phyloP scores from a whole-genome alignment of 2,797 vertebrate species.

The Pogoniulus pusillus region DNA sequence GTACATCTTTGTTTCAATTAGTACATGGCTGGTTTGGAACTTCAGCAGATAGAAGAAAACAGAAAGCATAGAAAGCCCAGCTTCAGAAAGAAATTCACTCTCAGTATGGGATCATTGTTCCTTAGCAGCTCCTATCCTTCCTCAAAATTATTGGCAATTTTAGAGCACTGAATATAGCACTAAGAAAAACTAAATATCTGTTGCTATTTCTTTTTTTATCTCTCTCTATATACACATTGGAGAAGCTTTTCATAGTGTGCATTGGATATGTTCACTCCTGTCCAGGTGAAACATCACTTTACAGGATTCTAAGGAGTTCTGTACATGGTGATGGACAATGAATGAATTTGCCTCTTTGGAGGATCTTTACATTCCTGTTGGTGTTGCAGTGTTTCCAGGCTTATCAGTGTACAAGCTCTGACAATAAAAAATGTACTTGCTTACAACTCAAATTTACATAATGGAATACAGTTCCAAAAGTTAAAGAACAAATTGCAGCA shows the following conservation, averaged over 20 bases:
- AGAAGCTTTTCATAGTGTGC: not conserved
- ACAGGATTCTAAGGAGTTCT: not conserved
- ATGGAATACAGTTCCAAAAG: not conserved
- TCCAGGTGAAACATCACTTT: not conserved
- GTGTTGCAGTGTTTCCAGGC: not conserved
- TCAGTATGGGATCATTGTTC: not conserved
- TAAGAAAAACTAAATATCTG: not conserved
- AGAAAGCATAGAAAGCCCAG: not conserved
- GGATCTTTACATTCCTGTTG: not conserved
- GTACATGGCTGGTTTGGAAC: not conserved
- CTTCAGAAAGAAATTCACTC: not conserved
- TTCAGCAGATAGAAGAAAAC: not conserved
- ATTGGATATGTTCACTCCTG: not conserved
- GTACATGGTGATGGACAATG: not conserved
- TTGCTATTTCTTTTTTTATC: not conserved
- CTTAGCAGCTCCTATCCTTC: not conserved
- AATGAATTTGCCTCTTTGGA: fast-evolving
- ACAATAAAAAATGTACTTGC: not conserved
- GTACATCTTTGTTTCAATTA: not conserved
- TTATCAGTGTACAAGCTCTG: not conserved
- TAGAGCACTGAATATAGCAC: not conserved
- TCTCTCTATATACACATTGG: too few species aligned
- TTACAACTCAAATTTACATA: not conserved
- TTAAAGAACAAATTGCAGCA: not conserved
- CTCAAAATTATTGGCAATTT: not conserved